Conservation (phyloP, 2,888 invertebrate genomes). For the Rosalia funebris region DNA sequence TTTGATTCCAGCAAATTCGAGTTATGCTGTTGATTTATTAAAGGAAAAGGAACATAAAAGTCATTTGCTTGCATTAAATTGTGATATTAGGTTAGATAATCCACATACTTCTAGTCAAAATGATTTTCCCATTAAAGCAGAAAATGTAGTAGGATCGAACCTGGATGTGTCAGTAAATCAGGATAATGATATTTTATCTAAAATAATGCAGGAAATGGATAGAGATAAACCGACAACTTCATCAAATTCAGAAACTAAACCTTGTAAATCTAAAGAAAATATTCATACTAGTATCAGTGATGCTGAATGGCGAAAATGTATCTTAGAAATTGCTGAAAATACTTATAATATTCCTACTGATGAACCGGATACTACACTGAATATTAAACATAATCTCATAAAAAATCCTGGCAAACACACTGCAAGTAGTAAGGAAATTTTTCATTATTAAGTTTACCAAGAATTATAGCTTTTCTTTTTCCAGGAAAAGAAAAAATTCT, state of each 20-base stretch:
- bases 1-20: conserved; percentile 31
- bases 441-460: background rate
- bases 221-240: conserved; percentile 28
- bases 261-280: conserved; percentile 3
- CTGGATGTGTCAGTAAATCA: background rate
- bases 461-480: conserved; percentile 20
- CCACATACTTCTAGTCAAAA: conserved; percentile 13
- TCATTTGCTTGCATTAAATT: background rate
- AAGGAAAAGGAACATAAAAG: background rate
- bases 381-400: background rate
- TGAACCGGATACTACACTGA: background rate
- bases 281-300: conserved; percentile 26
- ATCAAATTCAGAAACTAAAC: background rate
- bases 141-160: background rate
- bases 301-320: conserved; percentile 32
- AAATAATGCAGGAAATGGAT: conserved; percentile 43
- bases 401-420: background rate
- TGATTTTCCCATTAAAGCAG: background rate
- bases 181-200: conserved; percentile 37
- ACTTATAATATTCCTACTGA: conserved; percentile 2
- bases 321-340: conserved; percentile 34
- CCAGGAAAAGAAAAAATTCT: conserved; percentile 43
- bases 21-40: conserved; percentile 21
- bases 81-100: conserved; percentile 19
- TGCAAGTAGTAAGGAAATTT: conserved; percentile 3